Evolutionary conservation across 2,888 invertebrate species (phyloP).

Genomic region (Watsonalla cultraria): DNA sequence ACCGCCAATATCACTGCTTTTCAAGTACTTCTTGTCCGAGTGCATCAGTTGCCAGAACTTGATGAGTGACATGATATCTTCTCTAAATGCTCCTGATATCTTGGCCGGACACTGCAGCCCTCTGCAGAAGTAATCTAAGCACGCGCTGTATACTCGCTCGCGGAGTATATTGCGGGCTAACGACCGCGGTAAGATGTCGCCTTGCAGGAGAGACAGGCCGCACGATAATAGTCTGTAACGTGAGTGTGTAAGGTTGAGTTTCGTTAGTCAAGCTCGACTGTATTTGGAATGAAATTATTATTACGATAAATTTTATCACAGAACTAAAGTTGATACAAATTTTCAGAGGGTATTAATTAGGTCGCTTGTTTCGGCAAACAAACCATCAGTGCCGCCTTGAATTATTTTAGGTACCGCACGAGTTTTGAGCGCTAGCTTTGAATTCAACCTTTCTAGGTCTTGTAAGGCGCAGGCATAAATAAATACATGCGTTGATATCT

Average conservation of each 20-base stretch:
- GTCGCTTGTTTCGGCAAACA: too few species aligned
- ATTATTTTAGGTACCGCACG: too few species aligned
- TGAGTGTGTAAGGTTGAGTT: background rate
- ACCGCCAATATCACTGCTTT: conserved; percentile 90
- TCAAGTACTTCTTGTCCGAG: conserved; percentile 94
- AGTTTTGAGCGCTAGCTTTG: background rate
- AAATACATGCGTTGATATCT: too few species aligned
- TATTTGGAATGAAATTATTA: too few species aligned
- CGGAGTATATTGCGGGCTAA: conserved; percentile 94
- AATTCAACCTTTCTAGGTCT: conserved; percentile 1
- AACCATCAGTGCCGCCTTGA: too few species aligned
- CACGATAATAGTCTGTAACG: conserved; percentile 87
- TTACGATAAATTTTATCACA: background rate
- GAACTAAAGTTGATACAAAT: too few species aligned
- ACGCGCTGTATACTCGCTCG: conserved; percentile 96
- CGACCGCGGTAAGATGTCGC: conserved; percentile 91
- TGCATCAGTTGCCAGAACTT: conserved; percentile 98
- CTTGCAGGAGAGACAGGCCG: conserved; percentile 95
- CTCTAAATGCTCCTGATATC: conserved; percentile 85
- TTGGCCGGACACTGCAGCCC: conserved; percentile 94
- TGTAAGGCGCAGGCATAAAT: too few species aligned
- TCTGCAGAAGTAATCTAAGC: conserved; percentile 97
- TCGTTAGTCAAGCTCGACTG: background rate
- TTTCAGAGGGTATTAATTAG: too few species aligned
- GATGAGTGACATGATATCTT: conserved; percentile 92